Conservation (phyloP, 2,888 invertebrate genomes). For the Caenorhabditis sp. region DNA sequence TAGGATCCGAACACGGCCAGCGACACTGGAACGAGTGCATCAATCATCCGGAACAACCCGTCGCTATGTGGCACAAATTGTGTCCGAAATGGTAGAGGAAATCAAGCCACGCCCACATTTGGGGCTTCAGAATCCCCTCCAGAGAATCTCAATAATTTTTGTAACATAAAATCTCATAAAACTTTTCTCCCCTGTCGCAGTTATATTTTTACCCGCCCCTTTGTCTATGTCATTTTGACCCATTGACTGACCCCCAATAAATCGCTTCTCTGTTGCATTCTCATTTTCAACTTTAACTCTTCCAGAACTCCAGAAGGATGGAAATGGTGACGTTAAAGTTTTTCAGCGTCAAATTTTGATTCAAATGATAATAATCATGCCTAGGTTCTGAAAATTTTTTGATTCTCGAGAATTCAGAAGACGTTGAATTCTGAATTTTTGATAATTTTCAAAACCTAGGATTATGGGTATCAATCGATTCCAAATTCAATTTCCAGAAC, state of each 20-base stretch:
- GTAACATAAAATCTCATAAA: neutral
- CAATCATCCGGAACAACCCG: conserved; percentile 79
- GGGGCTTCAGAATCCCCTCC: no score
- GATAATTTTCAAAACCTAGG: neutral
- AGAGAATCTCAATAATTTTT: neutral
- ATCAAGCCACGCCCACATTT: neutral
- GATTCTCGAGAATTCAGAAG: neutral
- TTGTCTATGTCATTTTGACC: neutral
- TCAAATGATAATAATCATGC: neutral
- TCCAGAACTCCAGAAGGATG: no score
- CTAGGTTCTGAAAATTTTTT: neutral
- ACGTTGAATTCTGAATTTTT: neutral
- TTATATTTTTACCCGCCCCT: neutral
- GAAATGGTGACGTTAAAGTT: no score
- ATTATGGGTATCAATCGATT: neutral
- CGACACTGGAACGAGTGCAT: conserved; percentile 81
- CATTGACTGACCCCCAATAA: neutral
- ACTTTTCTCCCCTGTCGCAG: neutral
- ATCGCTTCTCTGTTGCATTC: conserved; percentile 42
- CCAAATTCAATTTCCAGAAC: neutral
- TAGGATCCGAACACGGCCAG: conserved; percentile 77
- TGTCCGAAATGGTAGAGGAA: conserved; percentile 78
- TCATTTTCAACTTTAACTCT: no score
- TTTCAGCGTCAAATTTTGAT: neutral
- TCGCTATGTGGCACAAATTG: conserved; percentile 81